Percentiles rank a stretch among this genome's conserved stretches.
phyloP scores from a whole-genome alignment of 2,888 invertebrate species.

The Rhabditophanes sp. region DNA sequence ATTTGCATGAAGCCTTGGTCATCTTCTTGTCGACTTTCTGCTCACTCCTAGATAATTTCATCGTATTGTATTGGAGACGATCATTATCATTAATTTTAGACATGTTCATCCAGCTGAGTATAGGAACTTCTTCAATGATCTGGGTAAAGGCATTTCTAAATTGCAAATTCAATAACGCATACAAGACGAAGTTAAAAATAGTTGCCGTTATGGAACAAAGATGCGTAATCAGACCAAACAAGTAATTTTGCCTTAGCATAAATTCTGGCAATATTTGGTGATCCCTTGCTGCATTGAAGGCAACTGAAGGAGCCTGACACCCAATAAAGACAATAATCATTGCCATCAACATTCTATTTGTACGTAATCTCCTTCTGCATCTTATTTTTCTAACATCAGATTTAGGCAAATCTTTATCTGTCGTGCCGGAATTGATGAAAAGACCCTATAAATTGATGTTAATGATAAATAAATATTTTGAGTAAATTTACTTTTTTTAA shows the following conservation, averaged over 20 bases:
- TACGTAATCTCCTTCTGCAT: slow-evolving; percentile 70
- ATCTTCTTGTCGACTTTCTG: too few species aligned
- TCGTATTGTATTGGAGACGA: too few species aligned
- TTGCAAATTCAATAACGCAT: slow-evolving; percentile 37
- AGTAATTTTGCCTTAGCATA: slow-evolving; percentile 27
- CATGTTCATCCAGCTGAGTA: neutral
- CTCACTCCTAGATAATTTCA: too few species aligned
- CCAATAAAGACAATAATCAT: slow-evolving; percentile 49
- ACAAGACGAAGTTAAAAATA: slow-evolving; percentile 38
- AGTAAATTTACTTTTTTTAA: slow-evolving; percentile 17
- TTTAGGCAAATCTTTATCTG: too few species aligned
- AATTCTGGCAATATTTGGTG: slow-evolving; percentile 28
- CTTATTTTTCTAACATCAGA: too few species aligned
- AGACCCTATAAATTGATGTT: neutral
- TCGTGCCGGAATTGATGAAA: too few species aligned
- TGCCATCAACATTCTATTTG: slow-evolving; percentile 87
- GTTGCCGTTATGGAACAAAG: slow-evolving; percentile 42
- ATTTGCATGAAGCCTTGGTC: too few species aligned
- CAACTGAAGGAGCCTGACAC: slow-evolving; percentile 56
- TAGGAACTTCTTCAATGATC: slow-evolving; percentile 9
- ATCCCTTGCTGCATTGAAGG: slow-evolving; percentile 40
- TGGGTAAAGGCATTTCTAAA: slow-evolving; percentile 33
- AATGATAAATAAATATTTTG: neutral
- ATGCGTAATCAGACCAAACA: slow-evolving; percentile 37
- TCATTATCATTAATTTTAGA: too few species aligned